Evolutionary conservation across 2,797 vertebrate genomes (phyloP), one percentile per base, ranked within the genome.

Genomic region (Mormyrus proboscirostris): DNA sequence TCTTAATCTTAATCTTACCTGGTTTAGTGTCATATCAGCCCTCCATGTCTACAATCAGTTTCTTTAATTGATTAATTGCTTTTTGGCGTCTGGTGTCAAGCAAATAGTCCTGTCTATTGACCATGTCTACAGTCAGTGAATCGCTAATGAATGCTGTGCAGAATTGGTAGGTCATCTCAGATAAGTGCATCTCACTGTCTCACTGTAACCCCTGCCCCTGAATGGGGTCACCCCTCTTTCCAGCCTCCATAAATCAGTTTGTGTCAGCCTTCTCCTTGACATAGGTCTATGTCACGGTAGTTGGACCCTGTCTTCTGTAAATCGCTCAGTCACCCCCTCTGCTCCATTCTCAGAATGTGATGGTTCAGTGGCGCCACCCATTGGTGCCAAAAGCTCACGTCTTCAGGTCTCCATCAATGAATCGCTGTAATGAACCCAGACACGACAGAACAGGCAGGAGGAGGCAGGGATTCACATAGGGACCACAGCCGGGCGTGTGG

Each of bases 101-200:
- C 5, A 29, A 14, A 69, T 10, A 69, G 25, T 69, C 10, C 62
- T 12, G 3, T 33, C 62, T 69, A 33, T 69, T 69, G 62, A 29
- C 62, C 62, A 33, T 69, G 62, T 49, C 82, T 44, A 84, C 22
- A 50, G n/a, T 53, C 83, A 53, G 25, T 86, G 49, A 53, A 86
- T 86, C 2, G 1, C 50, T 86, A 14, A 76, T 19, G 12, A 38
- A 19, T 9, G 93, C 93, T 92, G 89, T 88, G 86, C 90, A 88
- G 90, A 93, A 95, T 94, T 93, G 94, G 95, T 94, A 91, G 92
- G 92, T 88, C 89, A 14, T 41, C 49, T 10, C 49, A 14, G 2
- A 84, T 84, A 47, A 51, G 83, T 51, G 83, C 9, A 51, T 50
- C n/a, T 4, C 44, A 51, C 49, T 25, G 41, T 83, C 55, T 47